Base-by-base conservation (phyloP, 1,140 invertebrate genomes). In the Triops cancriformis region DNA sequence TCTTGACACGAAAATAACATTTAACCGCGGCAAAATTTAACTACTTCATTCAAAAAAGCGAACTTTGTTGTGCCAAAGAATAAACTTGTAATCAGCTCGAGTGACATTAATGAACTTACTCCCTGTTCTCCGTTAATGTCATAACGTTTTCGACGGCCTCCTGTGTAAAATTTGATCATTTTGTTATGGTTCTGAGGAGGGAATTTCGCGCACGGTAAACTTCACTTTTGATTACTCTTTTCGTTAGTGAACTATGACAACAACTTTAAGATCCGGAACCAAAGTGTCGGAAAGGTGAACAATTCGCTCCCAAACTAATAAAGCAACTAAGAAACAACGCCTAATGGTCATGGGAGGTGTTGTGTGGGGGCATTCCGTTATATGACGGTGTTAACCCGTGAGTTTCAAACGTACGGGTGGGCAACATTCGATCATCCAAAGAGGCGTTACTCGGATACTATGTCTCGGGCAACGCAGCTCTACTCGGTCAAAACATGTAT, bases 91-190 rank as follows among this genome's bases (percentile, higher is more conserved):
- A 10, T 23, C 5, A 5, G 45, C 51, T 64, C 14, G 10, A 5
- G 23, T 6, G 10, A 6, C 18, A 18, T 23, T 18, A n/a, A 64
- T 23, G 1, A 23, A 64, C 51, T 64, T 64, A 64, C 51, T 64
- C 23, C 23, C 14, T 64, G 51, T n/a, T 64, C 51, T 18, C 23
- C 51, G 23, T 64, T 64, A 64, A 78, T 72, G 26, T 78, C 77
- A 72, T 78, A 78, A 9, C 74, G 73, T 37, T 78, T 78, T 23
- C 77, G 72, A 18, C 77, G 27, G 14, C 73, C 72, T 74, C 72
- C 77, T n/a, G 42, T 23, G 73, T 64, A 64, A 64, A 64, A 64
- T 14, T 64, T 64, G 23, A 64, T 64, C 51, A 64, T 31, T 26
- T 76, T 42, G 27, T 42, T 28, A 5, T 41, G 10, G 14, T 74